Base-by-base conservation (phyloP, 2,113 vertebrate genomes). In the Nycticorax nycticorax region DNA sequence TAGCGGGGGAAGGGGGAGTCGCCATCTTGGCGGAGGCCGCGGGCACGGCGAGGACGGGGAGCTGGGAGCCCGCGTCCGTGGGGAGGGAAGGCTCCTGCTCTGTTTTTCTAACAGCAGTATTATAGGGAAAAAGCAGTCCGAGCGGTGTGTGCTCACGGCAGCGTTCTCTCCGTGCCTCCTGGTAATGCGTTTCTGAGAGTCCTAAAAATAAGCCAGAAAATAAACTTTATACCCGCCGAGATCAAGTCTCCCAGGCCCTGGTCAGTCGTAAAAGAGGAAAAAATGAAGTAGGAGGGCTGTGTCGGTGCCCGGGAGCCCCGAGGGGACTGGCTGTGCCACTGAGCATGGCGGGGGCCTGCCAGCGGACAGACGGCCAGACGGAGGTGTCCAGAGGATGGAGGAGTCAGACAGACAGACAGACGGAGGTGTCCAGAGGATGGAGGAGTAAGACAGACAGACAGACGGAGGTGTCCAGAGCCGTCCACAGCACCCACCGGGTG, bases 1-100 rank as follows among this genome's bases (percentile, higher is more conserved):
- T 7, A 0, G 52, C 3, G 0, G 0, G 0, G 2, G 30, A 13
- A 4, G 10, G 6, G 9, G 3, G 8, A 4, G 9, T 0, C 0
- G 20, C 30, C 12, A 52, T 77, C 3, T 75, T 63, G 23, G 4
- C 3, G 76, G 13, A 3, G 22, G 2, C 3, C 1, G 21, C 0
- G 14, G 12, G 3, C 2, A 0, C 3, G 1, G 63, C 13, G 41
- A 2, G 37, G 20, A 43, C 1, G 30, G 2, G 14, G 5, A 2
- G 32, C 3, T 9, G 1, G 47, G 12, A 4, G 2, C 3, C 1
- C 0, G 39, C 2, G 8, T 3, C 35, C 9, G 19, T 13, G 73
- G 27, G 2, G 37, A 6, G 7, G 43, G 32, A 1, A 14, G 10
- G 17, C 6, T 20, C 13, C 12, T 7, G 30, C 16, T 16, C 3